Base-by-base conservation (phyloP, 1,140 invertebrate species). In the Brachystomella parvula region DNA sequence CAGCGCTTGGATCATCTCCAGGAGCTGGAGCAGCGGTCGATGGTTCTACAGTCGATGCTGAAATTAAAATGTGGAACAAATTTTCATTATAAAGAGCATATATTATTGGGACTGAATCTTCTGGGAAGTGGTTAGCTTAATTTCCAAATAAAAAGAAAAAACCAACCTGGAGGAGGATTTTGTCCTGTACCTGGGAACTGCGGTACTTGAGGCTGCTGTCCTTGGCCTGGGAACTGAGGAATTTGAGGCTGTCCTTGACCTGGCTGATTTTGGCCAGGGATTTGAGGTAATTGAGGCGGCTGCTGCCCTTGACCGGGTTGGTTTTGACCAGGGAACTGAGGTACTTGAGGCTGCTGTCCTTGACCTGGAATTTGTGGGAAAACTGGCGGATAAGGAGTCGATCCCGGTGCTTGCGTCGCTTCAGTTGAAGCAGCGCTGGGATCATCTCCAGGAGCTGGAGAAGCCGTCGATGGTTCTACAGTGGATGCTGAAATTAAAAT, bases 241-340 rank as follows among this genome's bases (percentile, higher is more conserved):
- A 33, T 57, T 57, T 21, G 47, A 21, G 49, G 63, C 29, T 44
- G 60, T 61, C 60, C 60, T 39, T 53, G 49, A 9, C 9, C 49
- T 53, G 29, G 60, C 28, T 33, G 60, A 61, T 9, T 39, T 61
- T 39, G 31, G 30, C 2, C 31, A n/a, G 19, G 35, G 60, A 39
- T n/a, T 21, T 26, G 35, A 15, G 21, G 47, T 15, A 47, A 17
- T 47, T 47, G 2, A 24, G 24, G 47, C 17, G 17, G 47, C 28
- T 63, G 26, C 12, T 2, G 26, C 49, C 24, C 29, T 33, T 3
- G 61, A 44, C n/a, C 29, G 24, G 19, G 61, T 29, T n/a, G 39
- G 39, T 26, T 15, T 63, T 12, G 61, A 26, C 3, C 3, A 9
- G 35, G 33, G 3, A 39, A 19, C 35, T 17, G 9, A 17, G 12